Base-by-base conservation (phyloP, 2,113 vertebrate species). In the Oreochromis niloticus region DNA sequence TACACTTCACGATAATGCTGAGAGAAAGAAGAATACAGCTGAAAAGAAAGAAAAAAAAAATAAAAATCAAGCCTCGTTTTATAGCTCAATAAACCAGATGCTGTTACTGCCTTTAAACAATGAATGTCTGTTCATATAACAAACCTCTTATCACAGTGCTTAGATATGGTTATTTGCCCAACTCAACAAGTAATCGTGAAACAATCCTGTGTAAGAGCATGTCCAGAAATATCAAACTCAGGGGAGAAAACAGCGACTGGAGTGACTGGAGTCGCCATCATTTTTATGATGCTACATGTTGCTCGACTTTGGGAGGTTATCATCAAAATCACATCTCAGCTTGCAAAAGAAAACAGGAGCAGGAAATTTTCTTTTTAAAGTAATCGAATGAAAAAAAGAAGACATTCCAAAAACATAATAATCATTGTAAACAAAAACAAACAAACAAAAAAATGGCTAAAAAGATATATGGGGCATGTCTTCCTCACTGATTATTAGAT, bases 91-190 rank as follows among this genome's bases (percentile, higher is more conserved):
- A 86, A 94, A 93, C 71, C 84, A 87, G 80, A 91, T 90, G 89
- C 91, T 73, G 87, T 92, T 90, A 91, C 82, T 24, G 61, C 83
- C 81, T 93, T 91, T 83, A 84, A 90, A 84, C 86, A 84, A 94
- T 86, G 83, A 86, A 83, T 82, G 89, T 85, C 83, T 82, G 87
- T 92, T 94, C 85, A 92, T 88, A 88, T 83, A 86, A 92, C 85
- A 88, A 93, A 89, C 85, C 89, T 92, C 86, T 94, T 93, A 97
- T 98, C 97, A 98, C 97, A 98, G 97, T 97, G 97, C 96, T 97
- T 97, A 96, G 97, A 97, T 97, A 96, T 95, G 95, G 94, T 84
- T 91, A 87, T 90, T 89, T 80, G 81, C 68, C 89, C 91, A 86
- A 93, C 85, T 85, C 82, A 90, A 90, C 85, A 88, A 73, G 22